Evolutionary conservation across 2,113 vertebrate species (phyloP).

Genomic region (Scopus umbretta): DNA sequence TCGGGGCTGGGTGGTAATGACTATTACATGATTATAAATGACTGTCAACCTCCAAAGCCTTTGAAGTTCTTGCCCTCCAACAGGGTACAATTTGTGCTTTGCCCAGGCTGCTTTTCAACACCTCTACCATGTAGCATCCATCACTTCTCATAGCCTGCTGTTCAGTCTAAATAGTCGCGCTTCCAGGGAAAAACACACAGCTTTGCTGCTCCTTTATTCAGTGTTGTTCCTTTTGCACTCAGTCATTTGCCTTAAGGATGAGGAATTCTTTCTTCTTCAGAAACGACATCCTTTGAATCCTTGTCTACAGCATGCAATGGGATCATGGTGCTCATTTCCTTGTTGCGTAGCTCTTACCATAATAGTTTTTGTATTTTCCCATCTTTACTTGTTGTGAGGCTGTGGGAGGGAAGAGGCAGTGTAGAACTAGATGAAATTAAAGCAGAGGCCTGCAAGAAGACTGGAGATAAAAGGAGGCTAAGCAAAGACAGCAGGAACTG

Average conservation of each 20-base stretch:
- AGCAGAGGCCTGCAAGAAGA: neutral
- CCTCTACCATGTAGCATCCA: neutral
- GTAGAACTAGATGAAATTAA: neutral
- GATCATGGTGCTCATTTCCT: neutral
- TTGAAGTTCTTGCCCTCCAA: neutral
- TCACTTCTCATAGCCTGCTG: neutral
- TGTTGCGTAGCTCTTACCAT: neutral
- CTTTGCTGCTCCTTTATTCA: neutral
- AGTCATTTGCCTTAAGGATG: neutral
- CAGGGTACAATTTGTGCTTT: neutral
- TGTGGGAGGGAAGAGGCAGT: neutral
- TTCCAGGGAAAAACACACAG: neutral
- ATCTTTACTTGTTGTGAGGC: neutral
- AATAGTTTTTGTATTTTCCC: neutral
- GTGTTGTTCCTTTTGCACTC: neutral
- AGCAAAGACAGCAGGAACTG: neutral
- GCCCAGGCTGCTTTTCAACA: neutral
- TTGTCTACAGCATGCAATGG: neutral
- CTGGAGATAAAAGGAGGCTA: neutral
- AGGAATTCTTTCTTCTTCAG: neutral
- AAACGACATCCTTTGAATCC: neutral
- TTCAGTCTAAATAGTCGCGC: neutral
- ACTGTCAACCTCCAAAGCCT: neutral
- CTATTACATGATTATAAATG: neutral
- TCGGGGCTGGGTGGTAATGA: neutral